These are phyloP conservation scores for Apaloderma vittatum DNA, from an alignment of 2,113 vertebrate species.

Conservation along the genomic window DNA sequence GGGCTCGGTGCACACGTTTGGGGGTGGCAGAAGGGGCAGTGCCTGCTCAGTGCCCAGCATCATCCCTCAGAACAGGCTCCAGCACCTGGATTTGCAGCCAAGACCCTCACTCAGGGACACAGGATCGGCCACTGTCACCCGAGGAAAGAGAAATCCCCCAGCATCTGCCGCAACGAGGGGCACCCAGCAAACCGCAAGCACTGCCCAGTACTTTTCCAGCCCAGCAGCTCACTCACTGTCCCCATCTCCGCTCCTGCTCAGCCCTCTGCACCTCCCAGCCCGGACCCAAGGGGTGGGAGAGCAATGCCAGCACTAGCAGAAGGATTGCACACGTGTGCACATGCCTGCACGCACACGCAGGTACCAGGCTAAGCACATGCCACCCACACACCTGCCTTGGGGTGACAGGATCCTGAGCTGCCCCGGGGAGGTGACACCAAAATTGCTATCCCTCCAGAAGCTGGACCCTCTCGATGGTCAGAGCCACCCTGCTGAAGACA, in stretches of 20 bases:
- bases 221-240: rapidly evolving
- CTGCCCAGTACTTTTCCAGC: conserved; percentile 23
- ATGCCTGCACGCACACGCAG: not conserved
- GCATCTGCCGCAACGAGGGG: too few species aligned
- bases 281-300: not conserved
- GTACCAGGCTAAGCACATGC: not conserved
- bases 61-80: not conserved
- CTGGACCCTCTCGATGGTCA: not conserved
- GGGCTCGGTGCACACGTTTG: not conserved
- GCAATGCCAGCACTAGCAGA: not conserved
- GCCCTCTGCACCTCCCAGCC: not conserved
- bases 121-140: not conserved
- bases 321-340: not conserved
- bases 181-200: not conserved
- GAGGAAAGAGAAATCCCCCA: not conserved
- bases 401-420: not conserved
- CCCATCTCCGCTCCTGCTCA: not conserved
- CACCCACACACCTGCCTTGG: not conserved
- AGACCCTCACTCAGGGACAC: not conserved
- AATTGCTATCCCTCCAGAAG: not conserved
- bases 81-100: not conserved
- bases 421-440: not conserved
- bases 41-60: rapidly evolving
- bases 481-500: not conserved
- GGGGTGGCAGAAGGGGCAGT: not conserved